Evolutionary conservation across 2,888 invertebrate genomes (phyloP), one percentile per base, ranked within the genome.

Genomic region (Girardia tigrina): DNA sequence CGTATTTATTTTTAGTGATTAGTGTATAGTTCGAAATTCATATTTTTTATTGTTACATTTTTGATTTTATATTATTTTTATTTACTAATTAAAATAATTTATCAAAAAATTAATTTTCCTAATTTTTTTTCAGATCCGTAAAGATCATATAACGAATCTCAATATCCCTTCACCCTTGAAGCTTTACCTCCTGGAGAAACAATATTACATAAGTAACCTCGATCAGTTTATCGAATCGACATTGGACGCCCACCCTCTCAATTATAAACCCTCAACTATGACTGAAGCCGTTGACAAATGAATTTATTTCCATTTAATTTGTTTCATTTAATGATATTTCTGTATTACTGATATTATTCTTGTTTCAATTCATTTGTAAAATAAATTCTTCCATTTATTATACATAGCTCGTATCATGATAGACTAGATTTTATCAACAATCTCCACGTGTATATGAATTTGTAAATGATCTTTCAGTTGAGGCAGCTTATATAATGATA

Each of bases 141-240:
- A 56, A 56, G 56, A 56, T n/a, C 56, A 56, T 56, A 56, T 56
- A 12, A n/a, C 56, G 6, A 56, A 56, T 56, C 23, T 56, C 6
- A 56, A 56, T 56, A 56, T 56, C n/a, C 56, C 56, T 20, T 56
- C 56, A 6, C 56, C 56, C 4, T 16, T 56, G n/a, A 56, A 56
- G n/a, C 23, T 56, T n/a, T 56, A 56, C 23, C n/a, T 56, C n/a
- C n/a, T 56, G 56, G 56, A 56, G 56, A 56, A 56, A 56, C 56
- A 56, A 16, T 56, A 56, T 56, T 56, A 56, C n/a, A 56, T 56
- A 4, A 56, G 56, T 16, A 56, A 56, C 23, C 56, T 56, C n/a
- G 56, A 56, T n/a, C 56, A 56, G 6, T 56, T 56, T 56, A 56
- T 56, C 23, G 56, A 56, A 56, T 4, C 56, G 23, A 56, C 56